Evolutionary conservation across 2,888 invertebrate genomes (phyloP).

Genomic region (Crioceris asparagi): DNA sequence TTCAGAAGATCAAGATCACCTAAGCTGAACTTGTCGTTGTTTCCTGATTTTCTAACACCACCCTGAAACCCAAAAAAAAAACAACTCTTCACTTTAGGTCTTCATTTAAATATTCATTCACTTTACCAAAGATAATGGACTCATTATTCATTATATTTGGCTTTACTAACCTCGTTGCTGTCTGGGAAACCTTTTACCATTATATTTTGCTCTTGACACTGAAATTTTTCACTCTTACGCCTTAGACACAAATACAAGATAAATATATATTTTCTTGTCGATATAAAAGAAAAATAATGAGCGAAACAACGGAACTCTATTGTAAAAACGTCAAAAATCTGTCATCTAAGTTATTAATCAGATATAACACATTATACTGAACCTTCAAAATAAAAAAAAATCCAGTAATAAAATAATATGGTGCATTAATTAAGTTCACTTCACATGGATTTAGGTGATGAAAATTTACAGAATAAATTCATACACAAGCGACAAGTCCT

Average conservation of each 20-base stretch:
- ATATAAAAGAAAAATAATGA: constrained; percentile 21
- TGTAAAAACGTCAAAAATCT: no score
- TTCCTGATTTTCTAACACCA: constrained; percentile 24
- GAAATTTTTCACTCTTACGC: constrained; percentile 12
- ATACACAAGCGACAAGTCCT: no score
- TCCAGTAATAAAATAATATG: no score
- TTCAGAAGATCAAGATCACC: constrained; percentile 34
- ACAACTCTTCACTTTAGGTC: not conserved
- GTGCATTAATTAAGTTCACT: no score
- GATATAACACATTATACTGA: no score
- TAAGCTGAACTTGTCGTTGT: constrained; percentile 29
- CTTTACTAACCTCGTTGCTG: constrained; percentile 26
- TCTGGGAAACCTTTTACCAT: constrained; percentile 30
- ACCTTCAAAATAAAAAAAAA: no score
- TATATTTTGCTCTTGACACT: constrained; percentile 20
- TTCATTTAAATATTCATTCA: no score
- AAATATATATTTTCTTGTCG: constrained; percentile 15
- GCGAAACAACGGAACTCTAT: constrained; percentile 28
- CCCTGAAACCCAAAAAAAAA: constrained; percentile 25
- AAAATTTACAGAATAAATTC: no score
- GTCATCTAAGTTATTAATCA: no score
- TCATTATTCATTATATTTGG: constrained; percentile 4
- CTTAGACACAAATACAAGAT: not conserved
- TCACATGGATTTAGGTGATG: no score
- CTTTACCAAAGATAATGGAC: constrained; percentile 4